These are phyloP conservation scores for Eupithecia vulgata DNA, from an alignment of 2,888 invertebrate species.

Conservation along the genomic window DNA sequence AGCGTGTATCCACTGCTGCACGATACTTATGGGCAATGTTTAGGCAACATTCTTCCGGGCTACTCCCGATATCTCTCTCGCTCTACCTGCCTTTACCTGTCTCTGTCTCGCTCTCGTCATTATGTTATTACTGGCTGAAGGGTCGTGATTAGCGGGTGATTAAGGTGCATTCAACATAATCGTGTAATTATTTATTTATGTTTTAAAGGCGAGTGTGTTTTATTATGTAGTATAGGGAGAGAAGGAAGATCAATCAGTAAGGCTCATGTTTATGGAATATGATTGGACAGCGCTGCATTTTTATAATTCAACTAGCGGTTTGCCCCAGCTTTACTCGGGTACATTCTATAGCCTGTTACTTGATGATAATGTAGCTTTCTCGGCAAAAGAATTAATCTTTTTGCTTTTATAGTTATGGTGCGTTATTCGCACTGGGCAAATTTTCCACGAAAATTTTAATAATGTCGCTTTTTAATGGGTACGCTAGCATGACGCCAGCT, in stretches of 20 bases:
- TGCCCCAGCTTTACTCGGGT: no score
- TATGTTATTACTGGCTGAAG: constrained; percentile 73
- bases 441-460: no score
- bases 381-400: no score
- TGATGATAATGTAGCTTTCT: no score
- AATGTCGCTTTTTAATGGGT: no score
- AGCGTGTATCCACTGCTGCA: neutral
- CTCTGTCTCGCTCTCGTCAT: constrained; percentile 65
- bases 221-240: constrained; percentile 61
- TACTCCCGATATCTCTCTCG: constrained; percentile 47
- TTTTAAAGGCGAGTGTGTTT: constrained; percentile 79
- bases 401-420: no score
- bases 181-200: constrained; percentile 83
- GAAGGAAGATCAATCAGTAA: constrained; percentile 13
- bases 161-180: constrained; percentile 81
- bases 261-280: no score
- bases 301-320: no score
- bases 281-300: no score
- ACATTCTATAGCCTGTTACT: no score
- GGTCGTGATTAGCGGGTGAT: constrained; percentile 81
- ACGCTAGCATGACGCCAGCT: no score
- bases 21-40: neutral
- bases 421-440: no score
- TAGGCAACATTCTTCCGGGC: constrained; percentile 11
- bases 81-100: constrained; percentile 16